These are phyloP conservation scores for Macrotrachela quadricornifera DNA, from an alignment of 1,140 invertebrate species.

Conservation along the genomic window DNA sequence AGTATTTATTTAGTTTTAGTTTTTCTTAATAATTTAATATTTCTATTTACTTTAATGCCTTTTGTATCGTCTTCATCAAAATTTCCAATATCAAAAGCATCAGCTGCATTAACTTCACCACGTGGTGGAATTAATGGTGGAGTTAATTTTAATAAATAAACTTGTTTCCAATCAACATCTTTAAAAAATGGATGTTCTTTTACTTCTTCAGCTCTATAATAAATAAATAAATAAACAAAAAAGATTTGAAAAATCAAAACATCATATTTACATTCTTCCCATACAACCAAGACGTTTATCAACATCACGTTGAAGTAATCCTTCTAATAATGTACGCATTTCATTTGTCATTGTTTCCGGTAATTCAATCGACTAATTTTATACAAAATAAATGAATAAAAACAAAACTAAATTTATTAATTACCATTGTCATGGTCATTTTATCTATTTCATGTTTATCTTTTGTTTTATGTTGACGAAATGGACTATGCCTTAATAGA, in stretches of 20 bases:
- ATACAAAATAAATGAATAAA: no score
- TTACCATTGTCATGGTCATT: slow-evolving; percentile 86
- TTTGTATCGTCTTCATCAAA: slow-evolving; percentile 99
- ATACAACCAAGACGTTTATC: slow-evolving; percentile 80
- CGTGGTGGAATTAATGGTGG: slow-evolving; percentile 89
- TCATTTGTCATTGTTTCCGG: slow-evolving; percentile 85
- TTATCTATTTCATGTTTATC: slow-evolving; percentile 98
- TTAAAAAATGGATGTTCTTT: slow-evolving; percentile 92
- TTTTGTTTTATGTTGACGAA: slow-evolving; percentile 96
- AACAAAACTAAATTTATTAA: no score
- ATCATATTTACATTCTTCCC: slow-evolving; percentile 32
- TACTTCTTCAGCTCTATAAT: slow-evolving; percentile 69
- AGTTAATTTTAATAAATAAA: slow-evolving; percentile 89
- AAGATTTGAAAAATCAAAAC: no score
- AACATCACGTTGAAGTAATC: slow-evolving; percentile 73
- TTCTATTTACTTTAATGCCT: slow-evolving; percentile 62
- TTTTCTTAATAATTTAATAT: no score
- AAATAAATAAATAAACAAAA: no score
- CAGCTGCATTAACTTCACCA: slow-evolving; percentile 96
- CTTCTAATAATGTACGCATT: slow-evolving; percentile 67
- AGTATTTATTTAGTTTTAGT: no score
- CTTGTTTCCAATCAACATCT: slow-evolving; percentile 94
- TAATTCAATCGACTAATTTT: slow-evolving; percentile 51
- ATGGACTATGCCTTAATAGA: slow-evolving; percentile 56
- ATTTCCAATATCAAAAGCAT: slow-evolving; percentile 98